A percentile compares a stretch with the other conserved stretches of the same genome.
phyloP scores from a whole-genome alignment of 1,140 invertebrate genomes.

The Lasaia peninsularis region DNA sequence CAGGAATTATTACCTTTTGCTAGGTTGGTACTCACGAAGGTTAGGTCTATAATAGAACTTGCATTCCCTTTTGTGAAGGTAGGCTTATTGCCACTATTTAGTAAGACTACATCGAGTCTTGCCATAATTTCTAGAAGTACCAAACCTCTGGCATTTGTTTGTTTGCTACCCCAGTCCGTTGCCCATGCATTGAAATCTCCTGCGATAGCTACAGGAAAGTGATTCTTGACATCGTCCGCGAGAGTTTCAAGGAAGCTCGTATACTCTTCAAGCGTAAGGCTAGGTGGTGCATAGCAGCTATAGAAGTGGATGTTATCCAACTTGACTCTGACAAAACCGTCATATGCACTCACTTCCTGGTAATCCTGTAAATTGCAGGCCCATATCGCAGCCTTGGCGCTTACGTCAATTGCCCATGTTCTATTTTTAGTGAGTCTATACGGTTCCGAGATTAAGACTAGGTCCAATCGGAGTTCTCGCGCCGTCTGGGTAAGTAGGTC shows the following conservation, averaged over 20 bases:
- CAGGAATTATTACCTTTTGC: conserved; percentile 1
- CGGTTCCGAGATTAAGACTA: conserved; percentile 8
- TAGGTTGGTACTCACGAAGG: conserved; percentile 7
- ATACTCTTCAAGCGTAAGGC: background rate
- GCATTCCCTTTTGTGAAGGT: conserved; percentile 14
- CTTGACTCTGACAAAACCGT: background rate
- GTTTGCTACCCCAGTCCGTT: conserved; percentile 7
- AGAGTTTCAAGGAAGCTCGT: too few species aligned
- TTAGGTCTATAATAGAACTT: conserved; percentile 13
- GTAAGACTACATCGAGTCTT: conserved; percentile 6
- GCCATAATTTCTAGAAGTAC: conserved; percentile 1
- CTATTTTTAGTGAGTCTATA: background rate
- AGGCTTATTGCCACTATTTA: conserved; percentile 9
- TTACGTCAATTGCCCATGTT: background rate
- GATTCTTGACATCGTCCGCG: too few species aligned
- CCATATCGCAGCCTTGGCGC: conserved; percentile 10
- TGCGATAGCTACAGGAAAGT: too few species aligned
- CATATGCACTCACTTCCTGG: too few species aligned
- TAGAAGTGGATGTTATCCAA: conserved; percentile 1
- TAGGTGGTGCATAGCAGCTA: too few species aligned
- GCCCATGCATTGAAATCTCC: too few species aligned
- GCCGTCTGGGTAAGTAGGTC: conserved; percentile 7
- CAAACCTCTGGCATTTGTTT: background rate
- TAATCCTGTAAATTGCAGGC: background rate
- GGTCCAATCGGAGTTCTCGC: background rate